Percentiles rank a stretch among this genome's conserved stretches.
phyloP scores from a whole-genome alignment of 2,888 invertebrate genomes.

The Itoplectis maculator region DNA sequence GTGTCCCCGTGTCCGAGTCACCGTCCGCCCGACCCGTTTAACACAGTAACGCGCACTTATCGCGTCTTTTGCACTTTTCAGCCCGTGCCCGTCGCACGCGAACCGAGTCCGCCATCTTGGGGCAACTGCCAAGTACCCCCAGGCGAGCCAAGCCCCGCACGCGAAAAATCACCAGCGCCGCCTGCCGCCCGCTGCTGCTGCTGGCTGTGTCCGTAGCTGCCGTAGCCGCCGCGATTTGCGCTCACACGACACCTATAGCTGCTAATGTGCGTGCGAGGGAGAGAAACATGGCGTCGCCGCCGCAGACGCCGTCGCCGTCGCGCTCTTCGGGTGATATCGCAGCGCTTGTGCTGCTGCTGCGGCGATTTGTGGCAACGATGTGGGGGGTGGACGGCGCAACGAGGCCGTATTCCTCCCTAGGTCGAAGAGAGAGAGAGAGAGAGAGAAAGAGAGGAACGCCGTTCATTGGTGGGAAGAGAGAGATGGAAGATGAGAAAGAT shows the following conservation, averaged over 20 bases:
- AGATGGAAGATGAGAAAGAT: no score
- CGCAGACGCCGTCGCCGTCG: no score
- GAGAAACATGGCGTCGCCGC: no score
- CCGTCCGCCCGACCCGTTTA: conserved; percentile 74
- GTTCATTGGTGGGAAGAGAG: no score
- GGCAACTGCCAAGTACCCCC: conserved; percentile 81
- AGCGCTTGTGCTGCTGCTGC: not conserved
- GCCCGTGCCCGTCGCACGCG: conserved; percentile 82
- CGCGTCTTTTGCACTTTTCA: conserved; percentile 80
- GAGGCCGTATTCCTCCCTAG: conserved; percentile 14
- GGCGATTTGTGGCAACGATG: not conserved
- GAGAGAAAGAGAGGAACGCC: no score
- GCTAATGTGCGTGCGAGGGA: not conserved
- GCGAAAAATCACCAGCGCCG: conserved; percentile 73
- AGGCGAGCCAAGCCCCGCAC: conserved; percentile 73
- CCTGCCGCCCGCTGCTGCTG: not conserved
- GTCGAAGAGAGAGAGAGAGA: conserved; percentile 4
- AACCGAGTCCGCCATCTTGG: conserved; percentile 84
- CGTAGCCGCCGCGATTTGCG: not conserved
- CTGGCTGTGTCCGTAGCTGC: not conserved
- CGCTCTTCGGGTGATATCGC: not conserved
- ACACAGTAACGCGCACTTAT: conserved; percentile 79
- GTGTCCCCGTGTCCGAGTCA: conserved; percentile 67
- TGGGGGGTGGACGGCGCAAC: conserved; percentile 33
- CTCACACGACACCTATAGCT: no score